These are phyloP conservation scores for Zygogramma bicolorata DNA, from an alignment of 2,888 invertebrate genomes.

Conservation along the genomic window DNA sequence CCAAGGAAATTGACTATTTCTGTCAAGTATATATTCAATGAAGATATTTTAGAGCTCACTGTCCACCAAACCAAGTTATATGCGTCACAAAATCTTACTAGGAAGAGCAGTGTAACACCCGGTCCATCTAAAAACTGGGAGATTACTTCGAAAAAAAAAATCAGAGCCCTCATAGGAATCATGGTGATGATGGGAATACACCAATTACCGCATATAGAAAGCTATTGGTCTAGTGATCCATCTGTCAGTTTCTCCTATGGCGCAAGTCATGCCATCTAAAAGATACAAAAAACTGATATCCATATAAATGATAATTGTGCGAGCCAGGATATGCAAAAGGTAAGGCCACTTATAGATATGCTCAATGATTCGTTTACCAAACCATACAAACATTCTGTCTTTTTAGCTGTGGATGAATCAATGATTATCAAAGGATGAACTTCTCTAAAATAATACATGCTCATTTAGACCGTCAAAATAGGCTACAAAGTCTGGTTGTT, in stretches of 20 bases:
- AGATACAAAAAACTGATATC: neutral
- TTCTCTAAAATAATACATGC: constrained; percentile 43
- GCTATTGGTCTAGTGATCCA: neutral
- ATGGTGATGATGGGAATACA: neutral
- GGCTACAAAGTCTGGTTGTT: constrained; percentile 29
- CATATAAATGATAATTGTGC: too few relatives aligned
- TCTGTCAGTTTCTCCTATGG: neutral
- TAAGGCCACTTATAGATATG: too few relatives aligned
- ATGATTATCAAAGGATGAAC: constrained; percentile 48
- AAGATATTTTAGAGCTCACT: neutral
- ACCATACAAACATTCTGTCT: neutral
- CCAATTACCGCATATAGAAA: neutral
- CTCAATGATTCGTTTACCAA: too few relatives aligned
- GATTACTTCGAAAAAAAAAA: neutral
- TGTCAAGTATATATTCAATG: neutral
- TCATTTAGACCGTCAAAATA: constrained; percentile 11
- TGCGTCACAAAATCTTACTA: neutral
- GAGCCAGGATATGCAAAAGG: too few relatives aligned
- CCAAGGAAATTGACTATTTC: too few relatives aligned
- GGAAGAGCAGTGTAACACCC: neutral
- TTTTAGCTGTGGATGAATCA: constrained; percentile 39
- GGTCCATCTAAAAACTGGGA: constrained; percentile 22
- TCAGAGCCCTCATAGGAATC: neutral
- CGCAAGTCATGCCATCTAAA: neutral
- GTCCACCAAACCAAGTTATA: neutral